These are phyloP conservation scores for Istiophorus platypterus DNA, from an alignment of 2,113 vertebrate species.

Conservation along the genomic window DNA sequence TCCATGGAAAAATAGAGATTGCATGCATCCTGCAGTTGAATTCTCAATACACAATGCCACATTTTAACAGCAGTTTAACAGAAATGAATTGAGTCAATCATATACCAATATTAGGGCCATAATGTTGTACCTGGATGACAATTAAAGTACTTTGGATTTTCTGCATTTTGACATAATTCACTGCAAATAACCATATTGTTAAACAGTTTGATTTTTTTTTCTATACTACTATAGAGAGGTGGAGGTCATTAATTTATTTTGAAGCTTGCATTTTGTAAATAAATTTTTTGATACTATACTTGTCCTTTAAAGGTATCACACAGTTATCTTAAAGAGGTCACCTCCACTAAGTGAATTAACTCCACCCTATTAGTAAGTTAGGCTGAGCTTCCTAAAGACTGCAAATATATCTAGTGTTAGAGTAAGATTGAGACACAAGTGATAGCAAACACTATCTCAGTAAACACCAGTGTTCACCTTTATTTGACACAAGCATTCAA, in stretches of 20 bases:
- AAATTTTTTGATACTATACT: not conserved
- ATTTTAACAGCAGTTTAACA: not conserved
- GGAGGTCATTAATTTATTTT: not conserved
- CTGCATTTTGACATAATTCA: not conserved
- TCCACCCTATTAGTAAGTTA: conserved; percentile 40
- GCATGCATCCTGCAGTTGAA: not conserved
- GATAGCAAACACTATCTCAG: conserved; percentile 14
- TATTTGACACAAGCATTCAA: conserved; percentile 21
- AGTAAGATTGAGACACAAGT: conserved; percentile 23
- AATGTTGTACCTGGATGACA: not conserved
- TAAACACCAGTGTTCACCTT: not conserved
- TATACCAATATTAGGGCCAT: not conserved
- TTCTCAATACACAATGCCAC: not conserved
- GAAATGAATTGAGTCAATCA: not conserved
- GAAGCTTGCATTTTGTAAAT: conserved; percentile 1
- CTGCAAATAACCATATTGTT: not conserved
- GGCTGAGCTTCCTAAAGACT: conserved; percentile 34
- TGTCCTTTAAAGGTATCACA: conserved; percentile 21
- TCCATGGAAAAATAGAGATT: not conserved
- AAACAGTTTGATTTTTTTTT: not conserved
- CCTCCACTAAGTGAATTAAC: conserved; percentile 68
- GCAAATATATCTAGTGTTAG: conserved; percentile 51
- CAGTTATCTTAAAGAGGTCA: conserved; percentile 50
- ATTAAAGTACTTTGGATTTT: not conserved
- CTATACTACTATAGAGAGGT: not conserved